Percentiles rank a stretch among this genome's conserved stretches.
phyloP scores from a whole-genome alignment of 2,888 invertebrate species.

The Callyntrura guangdongensis region DNA sequence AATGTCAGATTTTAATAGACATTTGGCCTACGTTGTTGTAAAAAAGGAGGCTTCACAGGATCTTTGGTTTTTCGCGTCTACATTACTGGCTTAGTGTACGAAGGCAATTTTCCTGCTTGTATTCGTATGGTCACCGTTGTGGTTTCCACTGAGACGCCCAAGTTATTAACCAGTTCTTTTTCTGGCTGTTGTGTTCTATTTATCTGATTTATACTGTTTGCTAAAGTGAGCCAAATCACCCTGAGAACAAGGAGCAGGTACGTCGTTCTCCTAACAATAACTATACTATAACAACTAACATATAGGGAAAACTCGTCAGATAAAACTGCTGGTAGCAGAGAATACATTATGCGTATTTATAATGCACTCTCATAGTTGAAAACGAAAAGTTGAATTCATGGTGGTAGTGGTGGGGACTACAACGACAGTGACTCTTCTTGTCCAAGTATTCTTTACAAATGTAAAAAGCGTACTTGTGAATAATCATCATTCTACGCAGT shows the following conservation, averaged over 20 bases:
- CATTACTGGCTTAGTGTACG: too few relatives aligned
- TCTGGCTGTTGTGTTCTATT: neutral
- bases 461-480: conserved; percentile 39
- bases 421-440: neutral
- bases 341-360: conserved; percentile 22
- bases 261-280: conserved; percentile 2
- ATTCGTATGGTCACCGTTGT: conserved; percentile 4
- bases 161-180: conserved; percentile 1
- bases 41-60: too few relatives aligned
- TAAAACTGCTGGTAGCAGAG: neutral
- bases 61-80: too few relatives aligned
- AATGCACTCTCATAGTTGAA: conserved; percentile 20
- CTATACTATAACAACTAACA: neutral
- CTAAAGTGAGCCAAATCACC: conserved; percentile 9
- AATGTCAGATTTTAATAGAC: too few relatives aligned
- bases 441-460: neutral
- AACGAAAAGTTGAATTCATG: neutral
- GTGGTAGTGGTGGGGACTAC: neutral
- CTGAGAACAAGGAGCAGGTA: neutral
- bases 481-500: neutral
- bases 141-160: neutral
- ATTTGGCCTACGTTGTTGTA: too few relatives aligned
- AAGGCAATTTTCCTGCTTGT: neutral
- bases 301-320: neutral
- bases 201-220: neutral